Percentiles rank a stretch among this genome's conserved stretches.
Evolutionary conservation across 1,140 invertebrate genomes (phyloP).

Genomic region (Philotrypesis tridentata): DNA sequence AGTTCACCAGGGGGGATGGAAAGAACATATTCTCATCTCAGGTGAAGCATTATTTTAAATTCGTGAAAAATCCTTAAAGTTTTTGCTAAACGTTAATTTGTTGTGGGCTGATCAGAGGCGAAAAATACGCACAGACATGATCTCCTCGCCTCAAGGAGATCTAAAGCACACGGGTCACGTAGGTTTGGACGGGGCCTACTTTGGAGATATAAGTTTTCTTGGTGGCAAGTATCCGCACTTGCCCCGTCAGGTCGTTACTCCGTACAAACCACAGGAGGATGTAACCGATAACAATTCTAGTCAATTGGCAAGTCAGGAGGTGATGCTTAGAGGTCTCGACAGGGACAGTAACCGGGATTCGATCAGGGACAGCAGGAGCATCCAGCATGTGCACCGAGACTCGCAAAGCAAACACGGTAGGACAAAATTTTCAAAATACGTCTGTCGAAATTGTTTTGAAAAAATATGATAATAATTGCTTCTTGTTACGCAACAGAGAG

Average conservation of each 20-base stretch:
- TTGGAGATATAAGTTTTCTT: slow-evolving; percentile 94
- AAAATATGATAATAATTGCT: background rate
- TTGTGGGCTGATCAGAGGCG: slow-evolving; percentile 70
- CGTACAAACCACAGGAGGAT: slow-evolving; percentile 90
- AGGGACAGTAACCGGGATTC: slow-evolving; percentile 69
- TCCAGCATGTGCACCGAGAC: slow-evolving; percentile 58
- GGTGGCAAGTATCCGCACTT: slow-evolving; percentile 85
- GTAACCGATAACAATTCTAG: slow-evolving; percentile 69
- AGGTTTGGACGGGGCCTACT: slow-evolving; percentile 96
- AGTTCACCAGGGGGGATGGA: slow-evolving; percentile 77
- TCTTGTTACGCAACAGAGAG: slow-evolving; percentile 55
- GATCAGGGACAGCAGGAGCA: slow-evolving; percentile 57
- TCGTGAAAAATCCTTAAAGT: background rate
- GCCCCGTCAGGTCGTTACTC: slow-evolving; percentile 89
- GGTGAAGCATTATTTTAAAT: slow-evolving; percentile 55
- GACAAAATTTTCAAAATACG: slow-evolving; percentile 12
- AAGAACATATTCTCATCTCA: slow-evolving; percentile 77
- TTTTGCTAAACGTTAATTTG: background rate
- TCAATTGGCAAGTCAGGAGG: slow-evolving; percentile 65
- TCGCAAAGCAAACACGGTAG: slow-evolving; percentile 65
- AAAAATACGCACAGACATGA: slow-evolving; percentile 92
- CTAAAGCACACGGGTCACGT: slow-evolving; percentile 97
- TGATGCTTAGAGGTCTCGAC: slow-evolving; percentile 52
- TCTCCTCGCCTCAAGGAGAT: slow-evolving; percentile 96
- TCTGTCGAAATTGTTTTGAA: background rate